These are phyloP conservation scores for Cremastinae sp. DNA, from an alignment of 2,888 invertebrate species.

Conservation along the genomic window DNA sequence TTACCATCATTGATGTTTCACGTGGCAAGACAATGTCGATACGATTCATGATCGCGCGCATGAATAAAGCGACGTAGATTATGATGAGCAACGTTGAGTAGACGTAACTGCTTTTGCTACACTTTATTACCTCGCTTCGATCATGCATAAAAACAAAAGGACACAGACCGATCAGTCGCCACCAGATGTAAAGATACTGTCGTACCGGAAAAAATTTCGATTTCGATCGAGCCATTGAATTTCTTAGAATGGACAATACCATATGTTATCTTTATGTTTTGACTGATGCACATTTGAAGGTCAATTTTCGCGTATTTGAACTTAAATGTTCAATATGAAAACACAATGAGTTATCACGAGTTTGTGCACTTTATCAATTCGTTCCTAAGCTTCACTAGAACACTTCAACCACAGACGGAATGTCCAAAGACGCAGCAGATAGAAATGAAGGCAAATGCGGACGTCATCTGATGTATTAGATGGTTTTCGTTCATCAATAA, in stretches of 20 bases:
- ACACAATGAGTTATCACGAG: too few species aligned
- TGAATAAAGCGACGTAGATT: conserved; percentile 17
- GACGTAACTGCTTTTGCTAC: conserved; percentile 20
- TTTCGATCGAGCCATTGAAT: conserved; percentile 7
- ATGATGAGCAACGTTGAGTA: conserved; percentile 46
- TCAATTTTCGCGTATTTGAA: too few species aligned
- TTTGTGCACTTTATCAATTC: too few species aligned
- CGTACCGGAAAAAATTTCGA: not conserved
- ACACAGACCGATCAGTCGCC: conserved; percentile 57
- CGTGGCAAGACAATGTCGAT: conserved; percentile 16
- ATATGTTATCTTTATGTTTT: too few species aligned
- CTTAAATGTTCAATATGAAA: too few species aligned
- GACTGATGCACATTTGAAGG: too few species aligned
- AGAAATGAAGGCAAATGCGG: not conserved
- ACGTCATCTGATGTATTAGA: not conserved
- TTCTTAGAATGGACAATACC: not conserved
- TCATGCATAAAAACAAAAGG: conserved; percentile 51
- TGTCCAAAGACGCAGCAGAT: too few species aligned
- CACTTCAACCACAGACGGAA: too few species aligned
- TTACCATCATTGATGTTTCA: conserved; percentile 53
- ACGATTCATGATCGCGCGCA: conserved; percentile 34
- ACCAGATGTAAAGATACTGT: conserved; percentile 37
- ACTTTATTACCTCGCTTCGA: conserved; percentile 21
- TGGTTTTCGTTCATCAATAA: conserved; percentile 24
- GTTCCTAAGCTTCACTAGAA: too few species aligned